Conservation (phyloP, 2,797 vertebrate species). For the Tokudaia muenninki region DNA sequence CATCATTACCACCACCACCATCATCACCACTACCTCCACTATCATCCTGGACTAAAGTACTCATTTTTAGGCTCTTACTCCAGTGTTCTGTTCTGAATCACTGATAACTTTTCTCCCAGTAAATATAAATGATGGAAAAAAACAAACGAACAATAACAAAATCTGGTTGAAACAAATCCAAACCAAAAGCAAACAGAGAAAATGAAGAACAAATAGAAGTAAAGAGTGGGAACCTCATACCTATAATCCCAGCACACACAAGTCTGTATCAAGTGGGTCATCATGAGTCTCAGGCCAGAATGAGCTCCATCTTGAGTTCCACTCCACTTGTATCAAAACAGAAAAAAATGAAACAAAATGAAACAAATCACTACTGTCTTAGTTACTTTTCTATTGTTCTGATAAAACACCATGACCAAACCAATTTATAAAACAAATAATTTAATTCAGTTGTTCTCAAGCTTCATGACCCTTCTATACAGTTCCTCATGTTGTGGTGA, state of each 20-base stretch:
- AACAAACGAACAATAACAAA: not conserved
- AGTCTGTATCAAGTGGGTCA: not conserved
- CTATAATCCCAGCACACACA: not conserved
- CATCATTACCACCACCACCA: too few relatives aligned
- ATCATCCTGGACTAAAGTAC: not conserved
- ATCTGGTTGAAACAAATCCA: not conserved
- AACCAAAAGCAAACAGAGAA: not conserved
- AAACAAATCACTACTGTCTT: not conserved
- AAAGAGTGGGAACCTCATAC: not conserved
- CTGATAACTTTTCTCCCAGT: not conserved
- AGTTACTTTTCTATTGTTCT: not conserved
- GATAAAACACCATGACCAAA: not conserved
- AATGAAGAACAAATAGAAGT: not conserved
- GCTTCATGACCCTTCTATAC: not conserved
- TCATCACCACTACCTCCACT: not conserved
- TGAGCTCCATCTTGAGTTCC: too few relatives aligned
- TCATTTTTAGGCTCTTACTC: not conserved
- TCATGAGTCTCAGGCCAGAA: not conserved
- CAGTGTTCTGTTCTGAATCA: not conserved
- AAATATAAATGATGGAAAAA: not conserved
- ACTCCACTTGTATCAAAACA: not conserved
- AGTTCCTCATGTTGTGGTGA: too few relatives aligned
- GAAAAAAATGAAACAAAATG: not conserved
- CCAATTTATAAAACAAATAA: not conserved
- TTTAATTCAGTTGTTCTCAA: not conserved